These are phyloP conservation scores for Pristionchus entomophagus DNA, from an alignment of 2,888 invertebrate species.

Conservation along the genomic window DNA sequence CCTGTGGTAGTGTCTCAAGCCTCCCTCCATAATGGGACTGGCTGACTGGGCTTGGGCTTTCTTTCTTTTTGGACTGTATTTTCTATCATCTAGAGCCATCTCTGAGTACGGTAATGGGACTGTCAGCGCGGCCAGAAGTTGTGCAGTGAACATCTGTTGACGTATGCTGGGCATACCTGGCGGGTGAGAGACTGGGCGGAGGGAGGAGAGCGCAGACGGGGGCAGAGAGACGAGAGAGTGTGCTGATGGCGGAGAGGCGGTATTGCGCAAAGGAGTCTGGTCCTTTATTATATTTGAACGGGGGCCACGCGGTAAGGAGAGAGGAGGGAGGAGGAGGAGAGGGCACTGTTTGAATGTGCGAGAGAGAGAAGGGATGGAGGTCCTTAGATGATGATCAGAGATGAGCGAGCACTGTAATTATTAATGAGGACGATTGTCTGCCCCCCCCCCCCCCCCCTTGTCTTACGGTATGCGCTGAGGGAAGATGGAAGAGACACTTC, in stretches of 20 bases:
- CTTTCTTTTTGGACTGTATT: not conserved
- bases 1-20: constrained; percentile 5
- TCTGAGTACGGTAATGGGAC: constrained; percentile 19
- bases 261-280: constrained; percentile 37
- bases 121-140: constrained; percentile 26
- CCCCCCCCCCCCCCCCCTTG: not conserved
- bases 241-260: not conserved
- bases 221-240: constrained; percentile 34
- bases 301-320: not conserved
- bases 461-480: constrained; percentile 21
- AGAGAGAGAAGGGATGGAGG: not conserved
- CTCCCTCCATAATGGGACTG: too few relatives aligned
- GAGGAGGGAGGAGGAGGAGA: not conserved
- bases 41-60: too few relatives aligned
- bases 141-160: constrained; percentile 38
- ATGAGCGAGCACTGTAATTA: constrained; percentile 29
- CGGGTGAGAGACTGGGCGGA: not conserved
- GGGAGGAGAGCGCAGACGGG: not conserved
- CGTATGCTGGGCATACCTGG: constrained; percentile 30
- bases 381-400: constrained; percentile 33
- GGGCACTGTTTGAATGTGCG: constrained; percentile 3
- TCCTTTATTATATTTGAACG: constrained; percentile 41
- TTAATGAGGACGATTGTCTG: constrained; percentile 10
- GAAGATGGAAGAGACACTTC: not conserved
- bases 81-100: constrained; percentile 11